Base-by-base conservation (phyloP, 2,113 vertebrate species). In the Egretta garzetta region DNA sequence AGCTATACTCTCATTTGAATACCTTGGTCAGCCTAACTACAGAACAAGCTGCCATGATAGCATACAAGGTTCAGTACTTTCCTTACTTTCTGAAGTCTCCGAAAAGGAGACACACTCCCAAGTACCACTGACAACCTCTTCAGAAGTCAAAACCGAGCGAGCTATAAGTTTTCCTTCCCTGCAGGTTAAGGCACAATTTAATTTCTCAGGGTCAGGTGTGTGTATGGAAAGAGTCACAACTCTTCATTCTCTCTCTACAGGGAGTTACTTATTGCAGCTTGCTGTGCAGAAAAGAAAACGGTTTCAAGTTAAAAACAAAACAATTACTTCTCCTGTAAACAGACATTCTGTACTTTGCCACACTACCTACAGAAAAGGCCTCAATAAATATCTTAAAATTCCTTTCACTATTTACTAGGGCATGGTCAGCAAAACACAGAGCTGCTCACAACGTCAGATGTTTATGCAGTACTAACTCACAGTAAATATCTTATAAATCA, bases 401-500 rank as follows among this genome's bases (percentile, higher is more conserved):
- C 63, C 43, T 79, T 73, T 80, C 67, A 74, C 10, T 24, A 23
- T 80, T 85, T 68, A 74, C 80, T 60, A 86, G 43, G 53, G 50
- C 49, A 64, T 22, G 28, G 77, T 59, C 53, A 95, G 92, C 39
- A 74, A 76, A 92, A 96, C 47, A 83, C 37, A 86, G 89, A 64
- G 90, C 68, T 75, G 82, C n/a, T 95, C 89, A 82, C 55, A 88
- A 81, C 28, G n/a, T 70, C 66, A 89, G 19, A 41, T 93, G 45
- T 88, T 95, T 93, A 96, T 75, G 81, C 88, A 90, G 86, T 80
- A 96, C 39, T 88, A 89, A 95, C 63, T 96, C 86, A 82, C 39
- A 50, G 62, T 94, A 97, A 97, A 79, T 95, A 95, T 80, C 68
- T 95, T 93, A 90, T 80, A 97, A 96, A 96, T 92, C 77, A 97